Evolutionary conservation across 2,888 invertebrate species (phyloP).

Genomic region (Limenitis arthemis): DNA sequence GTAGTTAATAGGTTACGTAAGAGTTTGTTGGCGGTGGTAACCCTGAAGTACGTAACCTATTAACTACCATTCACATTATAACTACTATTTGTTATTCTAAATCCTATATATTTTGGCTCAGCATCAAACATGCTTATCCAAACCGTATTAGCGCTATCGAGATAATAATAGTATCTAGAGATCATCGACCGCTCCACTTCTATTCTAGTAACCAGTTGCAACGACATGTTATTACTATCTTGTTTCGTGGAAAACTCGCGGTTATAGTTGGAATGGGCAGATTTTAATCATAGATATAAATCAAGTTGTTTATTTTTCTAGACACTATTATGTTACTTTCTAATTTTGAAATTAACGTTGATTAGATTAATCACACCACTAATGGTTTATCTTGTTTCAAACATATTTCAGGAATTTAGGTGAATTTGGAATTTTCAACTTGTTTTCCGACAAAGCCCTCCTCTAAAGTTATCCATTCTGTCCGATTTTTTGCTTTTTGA

Average conservation of each 20-base stretch:
- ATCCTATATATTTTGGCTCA: slow-evolving; percentile 32
- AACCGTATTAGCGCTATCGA: slow-evolving; percentile 51
- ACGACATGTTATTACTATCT: slow-evolving; percentile 31
- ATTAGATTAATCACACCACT: too few species aligned
- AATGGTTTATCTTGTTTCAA: too few species aligned
- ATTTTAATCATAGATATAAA: neutral
- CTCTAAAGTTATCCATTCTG: too few species aligned
- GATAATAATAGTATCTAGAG: slow-evolving; percentile 51
- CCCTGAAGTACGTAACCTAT: slow-evolving; percentile 62
- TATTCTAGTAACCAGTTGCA: slow-evolving; percentile 47
- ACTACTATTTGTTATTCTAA: slow-evolving; percentile 10
- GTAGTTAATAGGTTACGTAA: slow-evolving; percentile 31
- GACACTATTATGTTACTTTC: neutral
- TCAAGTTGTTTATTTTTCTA: too few species aligned
- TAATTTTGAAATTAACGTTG: too few species aligned
- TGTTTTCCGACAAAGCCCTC: too few species aligned
- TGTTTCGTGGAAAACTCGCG: slow-evolving; percentile 38
- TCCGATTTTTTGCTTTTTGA: too few species aligned
- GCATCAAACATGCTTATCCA: slow-evolving; percentile 46
- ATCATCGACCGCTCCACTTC: slow-evolving; percentile 61
- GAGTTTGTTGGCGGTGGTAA: slow-evolving; percentile 38
- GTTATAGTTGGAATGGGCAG: slow-evolving; percentile 18
- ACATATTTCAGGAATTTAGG: too few species aligned
- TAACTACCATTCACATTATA: slow-evolving; percentile 19
- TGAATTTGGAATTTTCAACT: too few species aligned